These are phyloP conservation scores for Hippoglossus stenolepis DNA, from an alignment of 2,113 vertebrate species.

Conservation along the genomic window DNA sequence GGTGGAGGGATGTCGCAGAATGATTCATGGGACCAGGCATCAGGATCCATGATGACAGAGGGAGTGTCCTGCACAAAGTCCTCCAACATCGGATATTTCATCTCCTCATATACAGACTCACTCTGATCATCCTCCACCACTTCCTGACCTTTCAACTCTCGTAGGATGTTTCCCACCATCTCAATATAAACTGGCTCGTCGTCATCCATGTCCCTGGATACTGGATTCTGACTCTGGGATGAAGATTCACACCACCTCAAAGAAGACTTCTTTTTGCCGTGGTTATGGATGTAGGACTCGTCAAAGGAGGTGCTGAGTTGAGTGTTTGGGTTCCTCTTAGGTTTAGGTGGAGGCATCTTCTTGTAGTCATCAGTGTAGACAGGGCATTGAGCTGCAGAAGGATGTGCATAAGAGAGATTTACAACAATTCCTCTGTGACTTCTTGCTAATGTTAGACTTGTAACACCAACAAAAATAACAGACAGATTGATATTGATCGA, in stretches of 20 bases:
- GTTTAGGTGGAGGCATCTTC: constrained; percentile 96
- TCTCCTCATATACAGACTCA: constrained; percentile 96
- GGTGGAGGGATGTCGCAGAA: constrained; percentile 94
- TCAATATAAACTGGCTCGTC: constrained; percentile 98
- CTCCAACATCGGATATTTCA: constrained; percentile 94
- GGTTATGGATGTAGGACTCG: constrained; percentile 89
- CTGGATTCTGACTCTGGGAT: constrained; percentile 85
- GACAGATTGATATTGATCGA: background rate
- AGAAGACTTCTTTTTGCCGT: constrained; percentile 83
- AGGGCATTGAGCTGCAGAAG: constrained; percentile 83
- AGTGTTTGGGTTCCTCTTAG: constrained; percentile 95
- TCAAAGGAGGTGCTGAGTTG: constrained; percentile 97
- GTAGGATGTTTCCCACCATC: constrained; percentile 95
- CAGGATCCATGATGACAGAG: constrained; percentile 85
- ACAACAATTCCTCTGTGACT: background rate
- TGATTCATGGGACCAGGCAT: constrained; percentile 86
- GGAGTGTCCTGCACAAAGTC: constrained; percentile 88
- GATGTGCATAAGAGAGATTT: background rate
- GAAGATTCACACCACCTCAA: constrained; percentile 83
- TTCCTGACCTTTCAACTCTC: constrained; percentile 87
- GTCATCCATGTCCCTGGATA: constrained; percentile 84
- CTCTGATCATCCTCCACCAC: constrained; percentile 86
- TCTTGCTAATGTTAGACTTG: background rate
- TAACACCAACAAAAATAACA: background rate
- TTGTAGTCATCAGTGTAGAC: constrained; percentile 92